phyloP scores from a whole-genome alignment of 92 coral and sea anemone species.

The Zoanthus gigantus region DNA sequence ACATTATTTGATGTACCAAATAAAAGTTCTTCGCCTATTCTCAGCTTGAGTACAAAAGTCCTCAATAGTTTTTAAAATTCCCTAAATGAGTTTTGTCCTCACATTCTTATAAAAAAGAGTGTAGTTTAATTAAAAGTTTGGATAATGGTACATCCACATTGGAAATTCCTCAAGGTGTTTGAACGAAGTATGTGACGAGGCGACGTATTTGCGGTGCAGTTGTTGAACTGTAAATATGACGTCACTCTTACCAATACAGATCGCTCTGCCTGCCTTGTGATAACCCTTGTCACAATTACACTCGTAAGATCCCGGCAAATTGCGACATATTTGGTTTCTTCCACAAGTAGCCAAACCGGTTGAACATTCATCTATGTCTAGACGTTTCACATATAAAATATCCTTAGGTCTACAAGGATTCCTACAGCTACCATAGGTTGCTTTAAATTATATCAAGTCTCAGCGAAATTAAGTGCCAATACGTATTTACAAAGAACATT shows the following conservation, averaged over 20 bases:
- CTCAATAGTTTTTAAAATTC: too few relatives aligned
- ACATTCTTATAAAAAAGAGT: too few relatives aligned
- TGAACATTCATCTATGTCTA: slow-evolving; percentile 43
- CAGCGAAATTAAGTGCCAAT: too few relatives aligned
- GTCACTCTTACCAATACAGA: slow-evolving; percentile 38
- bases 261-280: slow-evolving; percentile 32
- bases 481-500: too few relatives aligned
- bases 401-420: too few relatives aligned
- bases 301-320: slow-evolving; percentile 41
- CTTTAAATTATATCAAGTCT: too few relatives aligned
- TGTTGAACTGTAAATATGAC: neutral
- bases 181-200: neutral
- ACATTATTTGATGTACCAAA: too few relatives aligned
- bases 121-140: neutral
- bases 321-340: slow-evolving; percentile 43
- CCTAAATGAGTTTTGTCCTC: too few relatives aligned
- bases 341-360: slow-evolving; percentile 29
- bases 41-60: too few relatives aligned
- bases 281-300: slow-evolving; percentile 32
- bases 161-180: neutral
- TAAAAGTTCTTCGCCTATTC: too few relatives aligned
- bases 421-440: too few relatives aligned
- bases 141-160: neutral
- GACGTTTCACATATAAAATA: neutral
- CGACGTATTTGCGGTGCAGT: neutral